Conservation (phyloP, 2,888 invertebrate genomes). For the Cybosia mesomella region DNA sequence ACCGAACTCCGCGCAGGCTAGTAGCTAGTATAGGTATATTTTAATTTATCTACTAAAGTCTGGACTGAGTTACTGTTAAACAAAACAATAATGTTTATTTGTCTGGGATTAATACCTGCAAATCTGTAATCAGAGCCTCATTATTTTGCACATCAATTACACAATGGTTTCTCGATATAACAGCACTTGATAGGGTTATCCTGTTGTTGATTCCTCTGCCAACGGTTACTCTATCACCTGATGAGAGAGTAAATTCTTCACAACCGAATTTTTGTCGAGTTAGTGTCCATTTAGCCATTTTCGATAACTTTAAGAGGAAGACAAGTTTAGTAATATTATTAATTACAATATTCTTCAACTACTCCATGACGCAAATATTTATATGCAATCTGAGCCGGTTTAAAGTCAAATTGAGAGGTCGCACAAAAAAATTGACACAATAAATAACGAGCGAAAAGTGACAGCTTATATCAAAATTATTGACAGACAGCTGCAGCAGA, state of each 20-base stretch:
- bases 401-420: background rate
- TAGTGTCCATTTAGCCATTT: constrained; percentile 79
- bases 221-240: constrained; percentile 73
- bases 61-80: background rate
- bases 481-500: background rate
- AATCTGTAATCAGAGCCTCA: constrained; percentile 71
- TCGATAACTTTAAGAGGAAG: constrained; percentile 17
- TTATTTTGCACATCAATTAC: constrained; percentile 63
- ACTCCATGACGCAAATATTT: constrained; percentile 15
- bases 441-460: constrained; percentile 16
- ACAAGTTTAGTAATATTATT: background rate
- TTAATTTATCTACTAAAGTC: background rate
- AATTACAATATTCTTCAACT: background rate
- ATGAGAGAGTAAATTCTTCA: constrained; percentile 67
- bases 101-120: constrained; percentile 61
- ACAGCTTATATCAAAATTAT: background rate
- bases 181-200: constrained; percentile 71
- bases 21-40: no score
- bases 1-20: no score
- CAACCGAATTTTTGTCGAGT: constrained; percentile 66
- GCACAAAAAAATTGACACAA: background rate
- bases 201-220: constrained; percentile 72
- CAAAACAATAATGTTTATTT: background rate
- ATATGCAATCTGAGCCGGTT: background rate
- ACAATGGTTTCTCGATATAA: constrained; percentile 80